Evolutionary conservation across 1,140 invertebrate genomes (phyloP).

Genomic region (Luehdorfia chinensis): DNA sequence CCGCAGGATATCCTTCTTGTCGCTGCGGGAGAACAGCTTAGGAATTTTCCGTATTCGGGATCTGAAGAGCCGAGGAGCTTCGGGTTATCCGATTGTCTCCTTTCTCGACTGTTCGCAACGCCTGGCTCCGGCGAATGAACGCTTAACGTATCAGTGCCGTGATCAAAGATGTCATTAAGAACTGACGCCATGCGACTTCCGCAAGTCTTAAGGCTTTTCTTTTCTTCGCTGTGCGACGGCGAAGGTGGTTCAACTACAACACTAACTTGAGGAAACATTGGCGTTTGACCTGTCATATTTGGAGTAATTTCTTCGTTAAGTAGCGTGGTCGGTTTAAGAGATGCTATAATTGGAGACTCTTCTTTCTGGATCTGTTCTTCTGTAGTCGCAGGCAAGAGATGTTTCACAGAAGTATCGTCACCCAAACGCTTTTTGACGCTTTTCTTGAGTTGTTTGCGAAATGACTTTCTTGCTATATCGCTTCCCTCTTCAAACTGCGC

Average conservation of each 20-base stretch:
- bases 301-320: slow-evolving; percentile 14
- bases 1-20: slow-evolving; percentile 87
- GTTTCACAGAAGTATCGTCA: slow-evolving; percentile 48
- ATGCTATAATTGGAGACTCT: slow-evolving; percentile 30
- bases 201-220: slow-evolving; percentile 57
- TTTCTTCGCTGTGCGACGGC: slow-evolving; percentile 77
- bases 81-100: slow-evolving; percentile 78
- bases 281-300: slow-evolving; percentile 28
- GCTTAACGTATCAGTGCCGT: slow-evolving; percentile 60
- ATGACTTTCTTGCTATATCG: slow-evolving; percentile 87
- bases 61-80: slow-evolving; percentile 78
- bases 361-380: slow-evolving; percentile 39
- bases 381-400: slow-evolving; percentile 52
- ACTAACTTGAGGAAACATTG: slow-evolving; percentile 79
- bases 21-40: slow-evolving; percentile 84
- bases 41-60: slow-evolving; percentile 78
- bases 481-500: slow-evolving; percentile 88
- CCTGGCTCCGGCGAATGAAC: slow-evolving; percentile 62
- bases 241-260: slow-evolving; percentile 85
- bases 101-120: slow-evolving; percentile 57
- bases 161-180: slow-evolving; percentile 67
- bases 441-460: slow-evolving; percentile 78
- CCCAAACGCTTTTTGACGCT: slow-evolving; percentile 59
- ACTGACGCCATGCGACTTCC: slow-evolving; percentile 65
- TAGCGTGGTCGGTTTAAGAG: slow-evolving; percentile 23